phyloP scores from a whole-genome alignment of 2,113 vertebrate genomes.

The Tenrec ecaudatus region DNA sequence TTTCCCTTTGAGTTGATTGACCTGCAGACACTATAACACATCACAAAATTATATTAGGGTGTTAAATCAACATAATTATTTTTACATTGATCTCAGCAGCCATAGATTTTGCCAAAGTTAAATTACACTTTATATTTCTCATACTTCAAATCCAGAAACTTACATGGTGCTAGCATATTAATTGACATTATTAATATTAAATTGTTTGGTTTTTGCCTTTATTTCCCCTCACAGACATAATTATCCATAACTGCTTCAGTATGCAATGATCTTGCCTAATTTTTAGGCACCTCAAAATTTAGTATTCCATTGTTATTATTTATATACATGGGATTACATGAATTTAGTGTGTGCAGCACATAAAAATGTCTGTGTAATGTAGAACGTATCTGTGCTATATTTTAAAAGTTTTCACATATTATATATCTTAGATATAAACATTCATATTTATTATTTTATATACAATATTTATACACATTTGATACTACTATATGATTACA shows the following conservation, averaged over 20 bases:
- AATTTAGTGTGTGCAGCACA: background rate
- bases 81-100: slow-evolving; percentile 33
- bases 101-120: background rate
- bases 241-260: slow-evolving; percentile 13
- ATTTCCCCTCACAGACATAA: background rate
- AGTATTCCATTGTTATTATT: slow-evolving; percentile 32
- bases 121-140: slow-evolving; percentile 5
- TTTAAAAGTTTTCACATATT: no score
- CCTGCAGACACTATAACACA: slow-evolving; percentile 44
- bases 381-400: background rate
- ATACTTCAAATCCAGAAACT: slow-evolving; percentile 31
- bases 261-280: slow-evolving; percentile 27
- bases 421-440: no score
- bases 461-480: background rate
- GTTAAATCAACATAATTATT: slow-evolving; percentile 59
- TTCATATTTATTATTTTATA: no score
- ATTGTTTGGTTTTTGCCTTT: background rate
- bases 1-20: slow-evolving; percentile 54
- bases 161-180: slow-evolving; percentile 1
- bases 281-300: slow-evolving; percentile 34
- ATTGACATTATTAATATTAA: background rate
- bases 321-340: background rate
- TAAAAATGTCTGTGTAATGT: background rate
- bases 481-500: background rate
- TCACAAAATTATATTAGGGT: slow-evolving; percentile 59